Conservation (phyloP, 1,140 invertebrate species). For the Bombyx mandarina region DNA sequence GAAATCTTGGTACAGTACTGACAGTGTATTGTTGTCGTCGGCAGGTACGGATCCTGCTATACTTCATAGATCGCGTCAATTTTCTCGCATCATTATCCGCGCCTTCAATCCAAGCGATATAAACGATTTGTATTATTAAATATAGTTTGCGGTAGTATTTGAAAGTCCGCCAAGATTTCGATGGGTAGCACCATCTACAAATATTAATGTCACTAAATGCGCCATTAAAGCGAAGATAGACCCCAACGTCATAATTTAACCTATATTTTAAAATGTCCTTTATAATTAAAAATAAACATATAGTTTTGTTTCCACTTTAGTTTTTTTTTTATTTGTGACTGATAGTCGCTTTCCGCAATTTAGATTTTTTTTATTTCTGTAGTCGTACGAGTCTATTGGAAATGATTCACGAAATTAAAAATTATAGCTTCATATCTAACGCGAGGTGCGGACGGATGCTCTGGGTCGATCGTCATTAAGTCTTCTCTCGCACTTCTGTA, state of each 20-base stretch:
- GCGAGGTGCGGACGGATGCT: not conserved
- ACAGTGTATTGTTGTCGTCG: not conserved
- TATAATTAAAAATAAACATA: conserved; percentile 10
- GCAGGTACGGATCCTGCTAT: not conserved
- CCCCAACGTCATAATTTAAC: conserved; percentile 42
- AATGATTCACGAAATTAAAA: conserved; percentile 3
- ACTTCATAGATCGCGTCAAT: not conserved
- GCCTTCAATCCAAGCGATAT: conserved; percentile 33
- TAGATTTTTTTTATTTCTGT: conserved; percentile 3
- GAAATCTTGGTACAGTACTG: too few species aligned
- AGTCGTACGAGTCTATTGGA: not conserved
- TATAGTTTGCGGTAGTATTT: conserved; percentile 48
- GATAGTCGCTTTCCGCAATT: conserved; percentile 6
- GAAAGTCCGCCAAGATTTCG: conserved; percentile 54
- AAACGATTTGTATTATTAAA: conserved; percentile 42
- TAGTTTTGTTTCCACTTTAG: conserved; percentile 7
- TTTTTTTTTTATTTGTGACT: conserved; percentile 3
- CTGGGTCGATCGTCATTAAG: conserved; percentile 2
- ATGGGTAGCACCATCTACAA: conserved; percentile 38
- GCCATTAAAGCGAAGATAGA: conserved; percentile 52
- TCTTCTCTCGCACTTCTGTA: conserved; percentile 1
- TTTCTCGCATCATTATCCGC: conserved; percentile 13
- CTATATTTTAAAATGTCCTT: conserved; percentile 38
- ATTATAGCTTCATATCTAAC: conserved; percentile 4
- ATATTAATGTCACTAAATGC: conserved; percentile 52